phyloP scores from a whole-genome alignment of 2,113 vertebrate species.

The Oncorhynchus kisutch region DNA sequence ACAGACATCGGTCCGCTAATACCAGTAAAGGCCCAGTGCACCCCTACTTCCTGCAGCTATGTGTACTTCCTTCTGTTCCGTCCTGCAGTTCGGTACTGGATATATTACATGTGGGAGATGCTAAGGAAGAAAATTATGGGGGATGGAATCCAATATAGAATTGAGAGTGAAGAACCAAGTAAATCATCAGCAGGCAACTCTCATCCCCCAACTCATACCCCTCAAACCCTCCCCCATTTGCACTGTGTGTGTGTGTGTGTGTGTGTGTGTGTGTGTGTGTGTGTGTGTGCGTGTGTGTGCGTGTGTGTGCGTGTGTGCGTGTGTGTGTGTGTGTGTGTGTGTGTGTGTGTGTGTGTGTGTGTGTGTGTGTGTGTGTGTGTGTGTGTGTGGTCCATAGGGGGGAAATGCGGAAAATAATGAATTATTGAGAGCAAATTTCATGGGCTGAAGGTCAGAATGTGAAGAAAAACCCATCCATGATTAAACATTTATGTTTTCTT shows the following conservation, averaged over 20 bases:
- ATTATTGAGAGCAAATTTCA: conserved; percentile 79
- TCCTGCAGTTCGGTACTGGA: background rate
- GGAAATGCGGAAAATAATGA: conserved; percentile 51
- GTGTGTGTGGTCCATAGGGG: conserved; percentile 16
- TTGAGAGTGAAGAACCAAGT: background rate
- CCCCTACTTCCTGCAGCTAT: too few relatives aligned
- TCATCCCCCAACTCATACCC: too few relatives aligned
- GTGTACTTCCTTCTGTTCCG: too few relatives aligned
- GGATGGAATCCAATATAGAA: background rate
- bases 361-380: background rate
- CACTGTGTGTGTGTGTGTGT: too few relatives aligned
- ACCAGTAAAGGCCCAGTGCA: too few relatives aligned
- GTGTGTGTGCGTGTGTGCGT: conserved; percentile 8
- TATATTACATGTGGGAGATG: background rate
- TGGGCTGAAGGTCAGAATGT: conserved; percentile 74
- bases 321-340: background rate
- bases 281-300: conserved; percentile 11
- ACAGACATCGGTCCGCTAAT: background rate
- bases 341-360: background rate
- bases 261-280: background rate
- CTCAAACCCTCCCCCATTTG: too few relatives aligned
- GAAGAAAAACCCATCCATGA: conserved; percentile 52
- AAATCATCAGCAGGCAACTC: too few relatives aligned
- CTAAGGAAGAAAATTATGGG: background rate
- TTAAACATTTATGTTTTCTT: conserved; percentile 79